Evolutionary conservation across 2,113 vertebrate species (phyloP).

Genomic region (Carettochelys insculpta): DNA sequence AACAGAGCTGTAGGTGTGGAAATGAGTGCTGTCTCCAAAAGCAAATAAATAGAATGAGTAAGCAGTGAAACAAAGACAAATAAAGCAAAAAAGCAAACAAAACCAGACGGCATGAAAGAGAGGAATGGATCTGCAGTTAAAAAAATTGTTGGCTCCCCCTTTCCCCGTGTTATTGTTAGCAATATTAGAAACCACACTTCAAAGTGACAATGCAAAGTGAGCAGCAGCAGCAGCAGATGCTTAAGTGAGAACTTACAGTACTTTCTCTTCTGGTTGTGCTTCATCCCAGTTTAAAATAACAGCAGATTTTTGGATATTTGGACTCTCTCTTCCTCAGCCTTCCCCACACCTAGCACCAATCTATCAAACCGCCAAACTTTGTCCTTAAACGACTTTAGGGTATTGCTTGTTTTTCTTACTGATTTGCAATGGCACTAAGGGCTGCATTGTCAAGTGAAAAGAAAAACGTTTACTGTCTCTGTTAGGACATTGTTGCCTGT

Average conservation of each 20-base stretch:
- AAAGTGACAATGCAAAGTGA: background rate
- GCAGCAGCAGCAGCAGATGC: background rate
- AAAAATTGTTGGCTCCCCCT: background rate
- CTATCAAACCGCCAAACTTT: too few species aligned
- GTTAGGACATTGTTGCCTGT: fast-evolving
- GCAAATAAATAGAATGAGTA: background rate
- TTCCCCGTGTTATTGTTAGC: background rate
- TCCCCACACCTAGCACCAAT: background rate
- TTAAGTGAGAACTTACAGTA: background rate
- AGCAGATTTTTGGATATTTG: background rate
- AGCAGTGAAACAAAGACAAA: slow-evolving; percentile 4
- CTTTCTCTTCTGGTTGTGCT: background rate
- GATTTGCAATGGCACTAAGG: fast-evolving
- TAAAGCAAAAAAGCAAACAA: background rate
- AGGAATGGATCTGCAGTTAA: background rate
- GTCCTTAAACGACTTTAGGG: background rate
- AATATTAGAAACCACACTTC: background rate
- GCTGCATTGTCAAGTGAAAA: background rate
- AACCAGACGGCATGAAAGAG: background rate
- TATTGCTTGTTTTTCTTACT: background rate
- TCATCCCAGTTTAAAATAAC: background rate
- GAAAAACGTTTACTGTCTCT: background rate
- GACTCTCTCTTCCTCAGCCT: background rate
- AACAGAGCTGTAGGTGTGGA: background rate
- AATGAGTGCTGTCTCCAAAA: background rate